phyloP scores from a whole-genome alignment of 2,113 vertebrate genomes.

The Lethenteron reissneri region DNA sequence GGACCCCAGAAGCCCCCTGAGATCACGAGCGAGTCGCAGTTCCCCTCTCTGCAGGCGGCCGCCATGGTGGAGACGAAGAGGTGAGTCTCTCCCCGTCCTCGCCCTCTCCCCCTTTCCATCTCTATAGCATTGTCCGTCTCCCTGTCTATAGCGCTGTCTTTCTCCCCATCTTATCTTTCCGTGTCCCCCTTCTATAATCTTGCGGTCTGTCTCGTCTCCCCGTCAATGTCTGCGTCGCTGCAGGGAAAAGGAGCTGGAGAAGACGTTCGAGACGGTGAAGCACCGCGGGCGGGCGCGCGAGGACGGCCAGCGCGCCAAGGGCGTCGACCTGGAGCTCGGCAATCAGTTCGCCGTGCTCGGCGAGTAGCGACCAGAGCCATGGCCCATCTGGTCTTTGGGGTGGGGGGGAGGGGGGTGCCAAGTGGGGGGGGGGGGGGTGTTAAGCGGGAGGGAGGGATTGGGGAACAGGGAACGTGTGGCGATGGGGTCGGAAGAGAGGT shows the following conservation, averaged over 20 bases:
- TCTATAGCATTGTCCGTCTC: background rate
- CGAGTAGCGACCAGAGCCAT: slow-evolving; percentile 28
- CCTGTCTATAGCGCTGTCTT: background rate
- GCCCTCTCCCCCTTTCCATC: background rate
- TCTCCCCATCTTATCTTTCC: background rate
- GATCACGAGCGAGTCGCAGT: slow-evolving; percentile 73
- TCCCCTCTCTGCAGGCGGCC: slow-evolving; percentile 67
- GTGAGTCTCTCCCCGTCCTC: slow-evolving; percentile 27
- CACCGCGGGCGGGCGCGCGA: slow-evolving; percentile 82
- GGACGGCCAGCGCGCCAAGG: slow-evolving; percentile 42
- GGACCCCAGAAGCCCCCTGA: slow-evolving; percentile 63
- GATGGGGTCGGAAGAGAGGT: no score
- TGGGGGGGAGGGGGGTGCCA: no score
- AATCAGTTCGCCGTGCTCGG: slow-evolving; percentile 92
- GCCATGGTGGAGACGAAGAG: slow-evolving; percentile 84
- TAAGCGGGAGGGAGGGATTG: no score
- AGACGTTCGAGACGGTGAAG: slow-evolving; percentile 95
- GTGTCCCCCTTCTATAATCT: background rate
- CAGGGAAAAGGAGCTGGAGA: slow-evolving; percentile 96
- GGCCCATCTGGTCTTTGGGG: no score
- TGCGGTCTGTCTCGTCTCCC: slow-evolving; percentile 29
- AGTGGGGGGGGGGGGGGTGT: no score
- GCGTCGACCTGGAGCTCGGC: slow-evolving; percentile 80
- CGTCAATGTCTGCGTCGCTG: slow-evolving; percentile 29
- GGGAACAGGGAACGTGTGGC: no score